Evolutionary conservation across 2,797 vertebrate genomes (phyloP).

Genomic region (Falco concolor): DNA sequence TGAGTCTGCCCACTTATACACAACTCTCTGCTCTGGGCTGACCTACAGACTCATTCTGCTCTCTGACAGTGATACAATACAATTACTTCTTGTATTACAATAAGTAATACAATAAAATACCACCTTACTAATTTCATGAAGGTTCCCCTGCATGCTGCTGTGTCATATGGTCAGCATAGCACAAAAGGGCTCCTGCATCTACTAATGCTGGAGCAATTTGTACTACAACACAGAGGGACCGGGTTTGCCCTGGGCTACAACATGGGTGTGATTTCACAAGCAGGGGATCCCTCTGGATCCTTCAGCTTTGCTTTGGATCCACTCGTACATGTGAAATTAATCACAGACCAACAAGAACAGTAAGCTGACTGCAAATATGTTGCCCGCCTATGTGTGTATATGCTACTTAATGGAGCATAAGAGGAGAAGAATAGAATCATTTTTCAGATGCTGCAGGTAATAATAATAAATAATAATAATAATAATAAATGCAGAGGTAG

Average conservation of each 20-base stretch:
- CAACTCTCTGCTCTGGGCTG: not conserved
- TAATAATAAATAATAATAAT: constrained; percentile 20
- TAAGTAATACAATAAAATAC: not conserved
- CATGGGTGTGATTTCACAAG: not conserved
- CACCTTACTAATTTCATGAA: not conserved
- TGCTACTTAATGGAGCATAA: constrained; percentile 32
- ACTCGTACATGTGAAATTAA: not conserved
- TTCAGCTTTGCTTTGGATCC: not conserved
- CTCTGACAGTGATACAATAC: not conserved
- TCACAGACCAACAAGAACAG: not conserved
- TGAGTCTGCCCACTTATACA: not conserved
- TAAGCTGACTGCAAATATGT: constrained; percentile 2
- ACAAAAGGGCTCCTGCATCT: not conserved
- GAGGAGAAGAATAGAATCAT: constrained; percentile 14
- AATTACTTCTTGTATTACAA: too few relatives aligned
- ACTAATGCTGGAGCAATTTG: rapidly evolving
- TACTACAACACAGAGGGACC: not conserved
- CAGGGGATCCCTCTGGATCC: not conserved
- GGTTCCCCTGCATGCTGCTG: not conserved
- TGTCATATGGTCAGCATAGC: not conserved
- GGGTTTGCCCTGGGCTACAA: not conserved
- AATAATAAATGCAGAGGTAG: not conserved
- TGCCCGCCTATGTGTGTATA: not conserved
- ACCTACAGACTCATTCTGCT: not conserved
- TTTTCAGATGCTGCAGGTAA: constrained; percentile 15